phyloP scores from a whole-genome alignment of 2,113 vertebrate genomes.

The Burhinus bistriatus region DNA sequence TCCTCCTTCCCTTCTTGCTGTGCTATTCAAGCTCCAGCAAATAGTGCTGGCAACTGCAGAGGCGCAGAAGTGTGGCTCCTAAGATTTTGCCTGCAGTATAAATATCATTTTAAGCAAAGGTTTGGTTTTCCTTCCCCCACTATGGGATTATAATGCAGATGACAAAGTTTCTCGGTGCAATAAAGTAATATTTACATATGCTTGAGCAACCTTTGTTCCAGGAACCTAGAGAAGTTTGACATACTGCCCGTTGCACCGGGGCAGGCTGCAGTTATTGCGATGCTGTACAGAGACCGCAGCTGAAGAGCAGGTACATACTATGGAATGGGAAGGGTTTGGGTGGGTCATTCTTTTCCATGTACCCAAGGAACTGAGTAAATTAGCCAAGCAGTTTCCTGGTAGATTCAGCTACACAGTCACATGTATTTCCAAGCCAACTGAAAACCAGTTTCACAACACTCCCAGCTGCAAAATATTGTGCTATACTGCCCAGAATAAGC shows the following conservation, averaged over 20 bases:
- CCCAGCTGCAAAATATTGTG: neutral
- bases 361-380: neutral
- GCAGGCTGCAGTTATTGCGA: neutral
- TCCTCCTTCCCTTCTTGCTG: neutral
- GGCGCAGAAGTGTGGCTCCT: neutral
- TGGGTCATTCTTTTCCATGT: neutral
- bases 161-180: neutral
- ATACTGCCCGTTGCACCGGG: neutral
- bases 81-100: too few species aligned
- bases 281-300: neutral
- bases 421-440: neutral
- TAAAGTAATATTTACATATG: neutral
- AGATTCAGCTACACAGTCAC: neutral
- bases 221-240: neutral
- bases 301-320: neutral
- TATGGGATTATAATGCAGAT: neutral
- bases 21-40: neutral
- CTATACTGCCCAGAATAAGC: neutral
- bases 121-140: neutral
- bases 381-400: neutral
- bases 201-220: neutral
- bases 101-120: neutral
- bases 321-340: neutral
- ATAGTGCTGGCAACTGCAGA: neutral
- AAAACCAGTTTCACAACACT: constrained; percentile 26